A percentile compares a stretch with the other conserved stretches of the same genome.
Evolutionary conservation across 2,888 invertebrate genomes (phyloP).

Genomic region (Macroteleia sp.): DNA sequence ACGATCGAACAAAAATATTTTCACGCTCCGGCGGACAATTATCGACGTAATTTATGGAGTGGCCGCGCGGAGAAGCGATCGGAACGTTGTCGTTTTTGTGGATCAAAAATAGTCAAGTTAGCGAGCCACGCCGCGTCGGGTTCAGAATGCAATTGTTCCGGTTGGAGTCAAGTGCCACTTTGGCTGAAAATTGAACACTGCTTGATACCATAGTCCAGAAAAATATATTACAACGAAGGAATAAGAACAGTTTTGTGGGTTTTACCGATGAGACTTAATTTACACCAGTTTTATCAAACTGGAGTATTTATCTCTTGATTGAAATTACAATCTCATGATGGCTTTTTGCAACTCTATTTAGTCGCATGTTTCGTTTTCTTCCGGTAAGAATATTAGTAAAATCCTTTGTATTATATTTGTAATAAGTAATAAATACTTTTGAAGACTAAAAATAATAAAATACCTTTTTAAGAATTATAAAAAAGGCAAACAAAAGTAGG

Average conservation of each 20-base stretch:
- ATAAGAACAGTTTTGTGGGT: constrained; percentile 37
- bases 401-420: too few species aligned
- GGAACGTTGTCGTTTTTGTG: constrained; percentile 52
- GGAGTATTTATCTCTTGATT: neutral
- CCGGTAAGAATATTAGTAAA: too few species aligned
- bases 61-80: constrained; percentile 41
- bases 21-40: constrained; percentile 45
- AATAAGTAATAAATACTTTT: too few species aligned
- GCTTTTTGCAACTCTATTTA: too few species aligned
- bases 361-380: too few species aligned
- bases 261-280: constrained; percentile 10
- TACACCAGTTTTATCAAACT: neutral
- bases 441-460: too few species aligned
- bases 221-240: constrained; percentile 42
- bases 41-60: constrained; percentile 58
- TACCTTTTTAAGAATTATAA: too few species aligned
- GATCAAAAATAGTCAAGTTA: constrained; percentile 55
- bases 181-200: constrained; percentile 42
- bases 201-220: constrained; percentile 51
- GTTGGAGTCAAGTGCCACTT: constrained; percentile 60
- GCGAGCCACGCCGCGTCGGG: constrained; percentile 19
- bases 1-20: constrained; percentile 57
- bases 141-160: constrained; percentile 44
- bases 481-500: too few species aligned
- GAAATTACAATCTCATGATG: neutral